Percentiles rank a stretch among this genome's conserved stretches.
Conservation (phyloP, 30 jellyfish, hydroid and myxozoan genomes). For the Catostylus mosaicus region DNA sequence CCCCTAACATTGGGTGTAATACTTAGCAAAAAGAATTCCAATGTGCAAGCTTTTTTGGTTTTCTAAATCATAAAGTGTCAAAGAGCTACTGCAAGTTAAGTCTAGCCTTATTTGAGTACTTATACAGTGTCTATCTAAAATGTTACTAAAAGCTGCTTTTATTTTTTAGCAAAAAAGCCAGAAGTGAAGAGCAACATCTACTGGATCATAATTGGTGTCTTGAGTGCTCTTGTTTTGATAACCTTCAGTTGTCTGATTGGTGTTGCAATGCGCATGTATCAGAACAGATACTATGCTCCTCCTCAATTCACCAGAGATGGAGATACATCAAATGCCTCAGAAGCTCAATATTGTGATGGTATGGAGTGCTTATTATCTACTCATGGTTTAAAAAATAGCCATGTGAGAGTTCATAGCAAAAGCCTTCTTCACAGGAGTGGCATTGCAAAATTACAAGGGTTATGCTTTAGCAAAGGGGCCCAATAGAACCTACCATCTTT, state of each 20-base stretch:
- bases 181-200: neutral
- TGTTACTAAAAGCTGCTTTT: too few relatives aligned
- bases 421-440: neutral
- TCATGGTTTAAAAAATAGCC: too few relatives aligned
- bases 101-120: neutral
- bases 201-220: neutral
- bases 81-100: neutral
- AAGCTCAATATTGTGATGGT: conserved; percentile 24
- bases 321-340: conserved; percentile 26
- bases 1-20: too few relatives aligned
- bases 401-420: too few relatives aligned
- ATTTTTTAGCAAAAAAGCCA: neutral
- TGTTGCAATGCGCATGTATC: neutral
- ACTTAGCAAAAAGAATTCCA: too few relatives aligned
- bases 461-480: neutral
- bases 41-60: neutral
- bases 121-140: neutral
- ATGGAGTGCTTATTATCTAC: too few relatives aligned
- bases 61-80: neutral
- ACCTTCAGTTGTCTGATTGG: neutral
- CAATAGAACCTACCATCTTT: neutral
- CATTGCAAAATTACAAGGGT: neutral
- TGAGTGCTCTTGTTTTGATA: neutral
- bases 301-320: neutral
- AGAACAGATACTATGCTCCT: neutral